Evolutionary conservation across 2,888 invertebrate genomes (phyloP).

Genomic region (Platycheirus rosarum): DNA sequence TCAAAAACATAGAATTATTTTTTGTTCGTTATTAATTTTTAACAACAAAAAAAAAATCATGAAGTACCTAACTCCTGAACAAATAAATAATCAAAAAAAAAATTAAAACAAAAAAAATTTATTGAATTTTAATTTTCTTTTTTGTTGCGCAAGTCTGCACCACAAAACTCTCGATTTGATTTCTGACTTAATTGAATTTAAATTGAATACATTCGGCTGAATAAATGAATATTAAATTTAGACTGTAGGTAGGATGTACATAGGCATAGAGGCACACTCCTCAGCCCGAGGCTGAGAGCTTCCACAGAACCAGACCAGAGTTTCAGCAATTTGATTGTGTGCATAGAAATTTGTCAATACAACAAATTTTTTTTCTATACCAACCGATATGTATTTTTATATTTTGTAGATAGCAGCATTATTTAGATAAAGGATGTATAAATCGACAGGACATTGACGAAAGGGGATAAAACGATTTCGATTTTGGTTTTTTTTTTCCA

Average conservation of each 20-base stretch:
- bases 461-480: constrained; percentile 21
- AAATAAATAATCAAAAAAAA: not conserved
- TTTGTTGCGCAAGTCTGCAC: constrained; percentile 30
- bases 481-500: not conserved
- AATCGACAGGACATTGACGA: constrained; percentile 17
- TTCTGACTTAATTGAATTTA: constrained; percentile 61
- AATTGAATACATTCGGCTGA: constrained; percentile 57
- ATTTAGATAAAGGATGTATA: constrained; percentile 29
- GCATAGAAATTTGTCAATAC: constrained; percentile 44
- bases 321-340: constrained; percentile 38
- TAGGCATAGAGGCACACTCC: not conserved
- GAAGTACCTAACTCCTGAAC: too few species aligned
- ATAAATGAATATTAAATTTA: constrained; percentile 61
- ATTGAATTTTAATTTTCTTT: constrained; percentile 13
- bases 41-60: too few species aligned
- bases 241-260: constrained; percentile 7
- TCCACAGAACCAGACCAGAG: constrained; percentile 17
- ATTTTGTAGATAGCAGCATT: constrained; percentile 26
- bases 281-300: not conserved
- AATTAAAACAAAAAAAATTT: constrained; percentile 2
- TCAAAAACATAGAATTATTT: too few species aligned
- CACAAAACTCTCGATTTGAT: constrained; percentile 43
- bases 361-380: constrained; percentile 13
- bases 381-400: too few species aligned
- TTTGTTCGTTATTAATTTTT: too few species aligned